Evolutionary conservation across 2,113 vertebrate genomes (phyloP), one percentile per base, ranked within the genome.

Genomic region (Dromaius novaehollandiae): DNA sequence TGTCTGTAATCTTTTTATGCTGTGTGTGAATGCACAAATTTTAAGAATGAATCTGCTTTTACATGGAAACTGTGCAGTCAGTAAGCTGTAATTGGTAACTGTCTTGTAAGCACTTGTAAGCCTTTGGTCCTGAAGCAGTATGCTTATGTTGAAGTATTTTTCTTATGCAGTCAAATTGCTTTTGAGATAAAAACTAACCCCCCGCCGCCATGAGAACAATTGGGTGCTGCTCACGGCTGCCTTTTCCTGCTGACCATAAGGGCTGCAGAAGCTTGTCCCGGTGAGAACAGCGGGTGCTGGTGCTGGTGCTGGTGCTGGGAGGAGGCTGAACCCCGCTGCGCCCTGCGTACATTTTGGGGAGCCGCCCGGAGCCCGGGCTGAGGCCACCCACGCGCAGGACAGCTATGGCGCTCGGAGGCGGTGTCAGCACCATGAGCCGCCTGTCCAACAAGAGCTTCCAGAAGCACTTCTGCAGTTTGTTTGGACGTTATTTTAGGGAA

Each of bases 371-470:
- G 34, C 34, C 42, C 40, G 36, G 48, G 26, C 40, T 44, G n/a
- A 53, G 64, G 58, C 34, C 11, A 42, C 34, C 13, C 50, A 11
- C 48, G 9, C 5, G 30, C 0, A 0, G 38, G 25, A 28, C 34
- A 17, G 40, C 17, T 17, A 7, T 14, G 15, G 20, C 60, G 44
- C 73, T 6, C 36, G 79, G n/a, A 36, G 50, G 61, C 3, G 4
- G 34, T 25, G 34, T 19, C 19, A 12, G 4, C 40, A 38, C 7
- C 13, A 15, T 42, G 50, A 82, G 22, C 30, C 15, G 4, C 50
- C 5, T 65, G 14, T 51, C 71, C 64, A 48, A 40, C 53, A 66
- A 25, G n/a, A 86, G 21, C 69, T 86, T 50, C 69, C 66, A 48
- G 24, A 22, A 51, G 32, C n/a, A 42, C 42, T 81, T 85, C 40